Conservation (phyloP, 2,113 vertebrate genomes). For the Dipodomys ordii region DNA sequence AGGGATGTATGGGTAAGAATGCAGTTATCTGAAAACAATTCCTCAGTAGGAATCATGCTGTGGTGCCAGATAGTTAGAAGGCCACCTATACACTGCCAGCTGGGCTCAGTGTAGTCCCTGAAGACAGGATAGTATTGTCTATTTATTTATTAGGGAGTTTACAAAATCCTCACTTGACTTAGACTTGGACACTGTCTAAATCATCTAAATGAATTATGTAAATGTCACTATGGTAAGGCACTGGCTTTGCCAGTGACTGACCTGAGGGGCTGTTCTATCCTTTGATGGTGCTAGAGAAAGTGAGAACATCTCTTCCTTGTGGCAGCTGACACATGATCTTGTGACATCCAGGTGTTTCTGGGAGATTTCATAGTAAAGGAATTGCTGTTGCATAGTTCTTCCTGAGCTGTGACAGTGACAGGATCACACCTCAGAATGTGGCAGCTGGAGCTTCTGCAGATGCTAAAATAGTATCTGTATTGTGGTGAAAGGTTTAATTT, state of each 20-base stretch:
- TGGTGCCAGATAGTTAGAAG: not conserved
- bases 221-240: not conserved
- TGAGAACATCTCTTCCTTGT: not conserved
- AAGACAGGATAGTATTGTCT: not conserved
- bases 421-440: not conserved
- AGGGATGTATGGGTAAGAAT: not conserved
- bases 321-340: not conserved
- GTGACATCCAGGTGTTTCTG: not conserved
- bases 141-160: not conserved
- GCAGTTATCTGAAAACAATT: slow-evolving; percentile 30
- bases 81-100: not conserved
- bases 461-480: slow-evolving; percentile 61
- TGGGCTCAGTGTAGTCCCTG: not conserved
- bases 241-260: not conserved
- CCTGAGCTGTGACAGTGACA: not conserved
- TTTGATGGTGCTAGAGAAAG: not conserved
- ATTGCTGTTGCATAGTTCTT: not conserved
- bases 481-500: slow-evolving; percentile 74
- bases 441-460: slow-evolving; percentile 52
- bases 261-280: not conserved
- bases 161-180: not conserved
- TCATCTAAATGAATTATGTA: not conserved
- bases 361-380: slow-evolving; percentile 8
- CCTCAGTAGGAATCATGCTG: not conserved
- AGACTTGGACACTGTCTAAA: not conserved